Percentiles rank a stretch among this genome's conserved stretches.
Evolutionary conservation across 2,113 vertebrate species (phyloP).

Genomic region (Oncorhynchus nerka): DNA sequence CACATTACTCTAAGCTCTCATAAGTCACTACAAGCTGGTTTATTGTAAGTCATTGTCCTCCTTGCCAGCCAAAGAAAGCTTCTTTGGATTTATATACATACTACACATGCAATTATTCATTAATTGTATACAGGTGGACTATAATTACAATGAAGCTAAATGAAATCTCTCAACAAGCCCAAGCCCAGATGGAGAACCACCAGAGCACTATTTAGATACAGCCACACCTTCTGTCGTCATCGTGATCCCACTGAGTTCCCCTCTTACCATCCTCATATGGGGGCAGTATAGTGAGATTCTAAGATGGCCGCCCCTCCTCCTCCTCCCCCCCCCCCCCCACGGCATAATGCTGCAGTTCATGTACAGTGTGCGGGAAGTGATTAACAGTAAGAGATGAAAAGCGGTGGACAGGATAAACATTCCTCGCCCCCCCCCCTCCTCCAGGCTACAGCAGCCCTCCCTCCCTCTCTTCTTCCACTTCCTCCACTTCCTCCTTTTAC

Average conservation of each 20-base stretch:
- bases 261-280: background rate
- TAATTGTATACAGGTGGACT: too few species aligned
- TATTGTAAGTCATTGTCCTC: slow-evolving; percentile 39
- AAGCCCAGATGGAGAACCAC: too few species aligned
- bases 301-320: slow-evolving; percentile 38
- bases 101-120: too few species aligned
- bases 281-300: background rate
- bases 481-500: slow-evolving; percentile 74
- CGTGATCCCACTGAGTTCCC: background rate
- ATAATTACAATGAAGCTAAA: too few species aligned
- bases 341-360: slow-evolving; percentile 67
- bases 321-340: slow-evolving; percentile 35
- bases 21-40: slow-evolving; percentile 37
- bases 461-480: background rate
- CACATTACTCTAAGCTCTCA: slow-evolving; percentile 34
- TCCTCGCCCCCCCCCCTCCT: slow-evolving; percentile 61
- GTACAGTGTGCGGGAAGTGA: slow-evolving; percentile 81
- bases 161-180: too few species aligned
- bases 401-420: slow-evolving; percentile 79
- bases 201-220: too few species aligned
- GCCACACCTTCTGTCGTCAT: background rate
- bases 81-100: too few species aligned
- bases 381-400: slow-evolving; percentile 83
- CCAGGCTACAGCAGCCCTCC: slow-evolving; percentile 60
- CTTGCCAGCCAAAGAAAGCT: slow-evolving; percentile 9